These are phyloP conservation scores for Malacoraja senta DNA, from an alignment of 2,797 vertebrate species.

Conservation along the genomic window DNA sequence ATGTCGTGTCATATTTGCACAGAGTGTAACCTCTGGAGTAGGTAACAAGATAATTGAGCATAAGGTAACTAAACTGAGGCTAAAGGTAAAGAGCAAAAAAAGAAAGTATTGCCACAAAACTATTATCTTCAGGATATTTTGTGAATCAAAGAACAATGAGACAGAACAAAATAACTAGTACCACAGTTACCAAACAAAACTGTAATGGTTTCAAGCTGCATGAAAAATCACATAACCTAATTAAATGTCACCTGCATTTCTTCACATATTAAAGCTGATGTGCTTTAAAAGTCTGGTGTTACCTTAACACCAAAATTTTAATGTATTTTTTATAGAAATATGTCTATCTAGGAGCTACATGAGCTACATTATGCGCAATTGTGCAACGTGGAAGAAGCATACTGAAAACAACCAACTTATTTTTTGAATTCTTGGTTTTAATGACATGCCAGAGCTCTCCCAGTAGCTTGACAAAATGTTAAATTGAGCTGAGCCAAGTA, in stretches of 20 bases:
- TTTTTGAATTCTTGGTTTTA: neutral
- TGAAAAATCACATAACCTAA: neutral
- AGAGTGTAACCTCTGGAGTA: neutral
- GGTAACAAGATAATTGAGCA: neutral
- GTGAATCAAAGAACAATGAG: neutral
- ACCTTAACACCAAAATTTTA: neutral
- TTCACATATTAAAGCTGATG: neutral
- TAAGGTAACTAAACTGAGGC: neutral
- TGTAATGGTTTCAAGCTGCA: neutral
- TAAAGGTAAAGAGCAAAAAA: neutral
- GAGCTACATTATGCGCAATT: neutral
- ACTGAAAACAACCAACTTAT: neutral
- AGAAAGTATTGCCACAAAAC: neutral
- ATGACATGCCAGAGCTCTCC: neutral
- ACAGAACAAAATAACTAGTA: neutral
- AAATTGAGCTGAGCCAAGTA: neutral
- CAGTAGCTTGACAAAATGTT: neutral
- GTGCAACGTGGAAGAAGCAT: neutral
- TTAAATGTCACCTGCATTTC: neutral
- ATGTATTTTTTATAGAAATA: neutral
- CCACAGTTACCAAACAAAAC: neutral
- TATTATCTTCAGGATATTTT: neutral
- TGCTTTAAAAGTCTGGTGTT: neutral
- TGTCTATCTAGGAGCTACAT: neutral
- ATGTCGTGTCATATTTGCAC: neutral